Conservation (phyloP, 2,797 vertebrate species). For the Paedocypris micromegethes region DNA sequence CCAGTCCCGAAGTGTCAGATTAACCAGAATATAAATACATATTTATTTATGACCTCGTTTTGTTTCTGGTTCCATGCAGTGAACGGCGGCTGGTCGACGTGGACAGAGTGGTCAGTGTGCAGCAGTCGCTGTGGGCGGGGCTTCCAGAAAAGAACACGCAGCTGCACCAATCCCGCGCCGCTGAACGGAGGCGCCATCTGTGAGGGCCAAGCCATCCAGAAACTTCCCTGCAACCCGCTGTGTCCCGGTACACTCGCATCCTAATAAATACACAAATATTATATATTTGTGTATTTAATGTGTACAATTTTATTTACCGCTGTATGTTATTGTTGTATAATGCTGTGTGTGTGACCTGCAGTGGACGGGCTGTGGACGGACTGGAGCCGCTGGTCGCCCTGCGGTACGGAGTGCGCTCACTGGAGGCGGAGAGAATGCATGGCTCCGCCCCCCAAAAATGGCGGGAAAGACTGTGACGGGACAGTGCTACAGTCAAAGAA, state of each 20-base stretch:
- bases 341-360: conserved; percentile 57
- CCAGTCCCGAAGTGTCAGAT: no score
- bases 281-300: neutral
- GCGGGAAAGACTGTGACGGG: conserved; percentile 95
- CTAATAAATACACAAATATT: neutral
- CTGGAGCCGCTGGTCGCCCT: conserved; percentile 99
- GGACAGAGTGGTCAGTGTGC: conserved; percentile 97
- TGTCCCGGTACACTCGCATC: conserved; percentile 79
- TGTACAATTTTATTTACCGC: neutral
- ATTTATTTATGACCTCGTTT: neutral
- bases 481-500: conserved; percentile 94
- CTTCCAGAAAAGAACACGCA: conserved; percentile 91
- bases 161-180: conserved; percentile 94
- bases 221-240: conserved; percentile 90
- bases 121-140: conserved; percentile 93
- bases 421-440: conserved; percentile 92
- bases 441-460: conserved; percentile 87
- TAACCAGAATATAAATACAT: no score
- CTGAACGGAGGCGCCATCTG: conserved; percentile 95
- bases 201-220: conserved; percentile 90
- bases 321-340: neutral
- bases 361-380: conserved; percentile 97
- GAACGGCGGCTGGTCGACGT: conserved; percentile 95
- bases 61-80: conserved; percentile 63
- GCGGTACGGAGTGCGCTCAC: conserved; percentile 96